phyloP scores from a whole-genome alignment of 2,797 vertebrate species.

The Sylvilagus floridanus region DNA sequence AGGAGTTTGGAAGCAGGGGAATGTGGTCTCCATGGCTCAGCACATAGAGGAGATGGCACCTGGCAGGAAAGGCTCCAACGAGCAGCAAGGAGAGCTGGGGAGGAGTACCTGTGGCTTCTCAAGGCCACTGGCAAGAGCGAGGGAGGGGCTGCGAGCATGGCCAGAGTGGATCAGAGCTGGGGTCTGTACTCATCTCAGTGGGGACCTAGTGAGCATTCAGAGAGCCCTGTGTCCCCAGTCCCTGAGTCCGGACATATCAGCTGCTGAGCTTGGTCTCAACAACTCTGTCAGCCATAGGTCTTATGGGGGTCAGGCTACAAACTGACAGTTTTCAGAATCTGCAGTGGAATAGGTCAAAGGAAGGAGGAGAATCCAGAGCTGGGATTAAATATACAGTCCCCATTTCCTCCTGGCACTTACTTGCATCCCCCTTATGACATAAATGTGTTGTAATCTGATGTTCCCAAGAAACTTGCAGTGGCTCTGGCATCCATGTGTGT shows the following conservation, averaged over 20 bases:
- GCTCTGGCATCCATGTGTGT: too few species aligned
- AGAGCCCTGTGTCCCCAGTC: background rate
- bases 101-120: background rate
- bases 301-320: background rate
- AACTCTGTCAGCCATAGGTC: background rate
- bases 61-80: background rate
- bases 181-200: background rate
- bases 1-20: background rate
- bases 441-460: background rate
- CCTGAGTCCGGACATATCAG: background rate
- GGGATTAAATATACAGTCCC: background rate
- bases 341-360: background rate
- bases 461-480: background rate
- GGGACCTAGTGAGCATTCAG: background rate
- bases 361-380: background rate
- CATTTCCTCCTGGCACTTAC: background rate
- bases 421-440: background rate
- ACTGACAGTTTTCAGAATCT: background rate
- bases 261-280: background rate
- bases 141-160: too few species aligned
- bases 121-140: background rate
- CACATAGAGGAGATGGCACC: background rate
- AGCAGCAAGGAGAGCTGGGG: accelerated
- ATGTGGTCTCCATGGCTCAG: background rate
- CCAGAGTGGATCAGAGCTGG: too few species aligned